A percentile compares a stretch with the other conserved stretches of the same genome.
These are phyloP conservation scores for Hesperia comma DNA, from an alignment of 2,888 invertebrate genomes.

Conservation along the genomic window DNA sequence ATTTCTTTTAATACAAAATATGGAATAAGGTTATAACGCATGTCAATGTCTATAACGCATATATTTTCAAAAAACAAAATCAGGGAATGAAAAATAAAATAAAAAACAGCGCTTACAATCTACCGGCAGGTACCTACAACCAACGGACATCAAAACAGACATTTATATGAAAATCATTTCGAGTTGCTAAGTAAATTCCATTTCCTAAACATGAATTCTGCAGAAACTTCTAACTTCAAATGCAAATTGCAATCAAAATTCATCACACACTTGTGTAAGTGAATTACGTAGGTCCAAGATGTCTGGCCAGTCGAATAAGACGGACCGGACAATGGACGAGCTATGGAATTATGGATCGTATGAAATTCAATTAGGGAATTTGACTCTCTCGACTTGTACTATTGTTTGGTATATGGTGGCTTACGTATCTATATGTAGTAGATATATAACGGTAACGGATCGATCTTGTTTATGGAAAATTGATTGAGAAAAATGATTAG, in stretches of 20 bases:
- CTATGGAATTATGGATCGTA: constrained; percentile 40
- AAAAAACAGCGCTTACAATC: no score
- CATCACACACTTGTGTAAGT: constrained; percentile 51
- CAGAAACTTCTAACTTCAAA: constrained; percentile 31
- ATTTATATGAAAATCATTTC: neutral
- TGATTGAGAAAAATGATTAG: no score
- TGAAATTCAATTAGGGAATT: constrained; percentile 49
- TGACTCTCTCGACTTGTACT: constrained; percentile 18
- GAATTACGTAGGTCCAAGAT: constrained; percentile 47
- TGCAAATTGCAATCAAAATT: constrained; percentile 49
- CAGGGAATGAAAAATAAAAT: no score
- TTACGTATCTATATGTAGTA: no score
- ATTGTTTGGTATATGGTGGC: neutral
- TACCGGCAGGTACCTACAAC: no score
- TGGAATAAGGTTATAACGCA: no score
- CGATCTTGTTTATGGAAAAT: no score
- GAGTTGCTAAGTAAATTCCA: constrained; percentile 1
- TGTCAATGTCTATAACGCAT: no score
- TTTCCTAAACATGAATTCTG: constrained; percentile 18
- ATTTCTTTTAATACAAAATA: no score
- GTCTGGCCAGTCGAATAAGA: constrained; percentile 40
- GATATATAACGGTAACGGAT: no score
- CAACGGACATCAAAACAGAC: neutral
- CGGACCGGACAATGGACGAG: constrained; percentile 44
- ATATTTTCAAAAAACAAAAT: no score